Evolutionary conservation across 1,140 invertebrate species (phyloP).

Genomic region (Pseudobourletiella spinata): DNA sequence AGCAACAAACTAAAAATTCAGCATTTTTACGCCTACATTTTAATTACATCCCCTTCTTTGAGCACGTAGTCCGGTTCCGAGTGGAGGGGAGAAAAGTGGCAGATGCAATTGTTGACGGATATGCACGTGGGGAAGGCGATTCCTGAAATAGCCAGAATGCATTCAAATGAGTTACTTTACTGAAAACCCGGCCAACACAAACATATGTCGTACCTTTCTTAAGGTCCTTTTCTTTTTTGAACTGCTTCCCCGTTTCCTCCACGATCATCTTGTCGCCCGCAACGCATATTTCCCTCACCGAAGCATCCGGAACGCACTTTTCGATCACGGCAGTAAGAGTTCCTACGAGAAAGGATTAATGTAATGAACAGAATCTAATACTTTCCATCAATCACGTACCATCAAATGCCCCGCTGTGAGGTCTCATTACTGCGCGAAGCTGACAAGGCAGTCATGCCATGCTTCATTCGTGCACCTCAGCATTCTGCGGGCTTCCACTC

Average conservation of each 20-base stretch:
- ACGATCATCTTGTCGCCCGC: conserved; percentile 76
- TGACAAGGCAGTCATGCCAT: too few species aligned
- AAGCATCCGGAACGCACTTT: conserved; percentile 76
- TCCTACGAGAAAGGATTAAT: conserved; percentile 58
- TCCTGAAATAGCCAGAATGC: conserved; percentile 39
- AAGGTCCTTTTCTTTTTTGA: conserved; percentile 96
- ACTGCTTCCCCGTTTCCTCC: conserved; percentile 92
- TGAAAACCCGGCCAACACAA: too few species aligned
- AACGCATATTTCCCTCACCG: conserved; percentile 84
- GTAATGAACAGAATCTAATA: conserved; percentile 28
- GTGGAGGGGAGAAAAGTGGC: conserved; percentile 92
- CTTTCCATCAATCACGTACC: not conserved
- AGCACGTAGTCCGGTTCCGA: conserved; percentile 82
- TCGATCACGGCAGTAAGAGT: conserved; percentile 79
- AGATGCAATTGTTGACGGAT: conserved; percentile 98
- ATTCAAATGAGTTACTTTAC: too few species aligned
- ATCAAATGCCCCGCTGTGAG: too few species aligned
- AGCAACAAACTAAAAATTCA: not conserved
- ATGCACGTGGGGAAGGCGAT: conserved; percentile 98
- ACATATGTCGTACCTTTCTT: conserved; percentile 86
- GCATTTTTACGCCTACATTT: conserved; percentile 66
- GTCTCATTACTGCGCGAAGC: too few species aligned
- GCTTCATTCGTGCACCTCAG: too few species aligned
- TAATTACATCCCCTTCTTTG: conserved; percentile 90
- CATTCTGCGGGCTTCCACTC: too few species aligned